A percentile compares a stretch with the other conserved stretches of the same genome.
These are phyloP conservation scores for Crotalus helleri DNA, from an alignment of 2,113 vertebrate genomes.

Conservation along the genomic window DNA sequence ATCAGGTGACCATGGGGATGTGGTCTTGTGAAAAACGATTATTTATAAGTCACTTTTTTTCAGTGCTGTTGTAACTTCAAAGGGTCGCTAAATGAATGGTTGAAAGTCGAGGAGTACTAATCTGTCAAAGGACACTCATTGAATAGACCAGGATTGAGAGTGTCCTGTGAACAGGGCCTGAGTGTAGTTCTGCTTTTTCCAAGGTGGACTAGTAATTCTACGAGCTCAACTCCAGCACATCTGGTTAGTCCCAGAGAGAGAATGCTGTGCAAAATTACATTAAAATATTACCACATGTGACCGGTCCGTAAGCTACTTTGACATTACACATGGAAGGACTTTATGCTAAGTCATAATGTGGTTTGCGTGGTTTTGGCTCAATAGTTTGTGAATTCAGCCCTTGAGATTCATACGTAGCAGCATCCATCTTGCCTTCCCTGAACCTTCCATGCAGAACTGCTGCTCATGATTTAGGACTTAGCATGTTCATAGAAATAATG, in stretches of 20 bases:
- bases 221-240: background rate
- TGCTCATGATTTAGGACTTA: background rate
- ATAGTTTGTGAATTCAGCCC: background rate
- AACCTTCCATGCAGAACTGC: background rate
- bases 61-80: no score
- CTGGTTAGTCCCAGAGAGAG: background rate
- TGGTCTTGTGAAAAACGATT: no score
- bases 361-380: background rate
- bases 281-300: background rate
- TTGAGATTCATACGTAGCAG: background rate
- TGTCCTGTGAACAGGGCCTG: background rate
- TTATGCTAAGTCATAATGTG: background rate
- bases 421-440: background rate
- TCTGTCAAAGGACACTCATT: background rate
- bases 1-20: no score
- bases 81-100: no score
- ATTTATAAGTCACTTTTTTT: no score
- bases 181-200: background rate
- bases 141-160: background rate
- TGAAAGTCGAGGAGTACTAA: background rate
- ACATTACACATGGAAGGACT: background rate
- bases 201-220: background rate
- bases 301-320: background rate
- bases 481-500: background rate
- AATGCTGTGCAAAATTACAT: background rate